Percentiles rank a stretch among this genome's conserved stretches.
Evolutionary conservation across 2,797 vertebrate species (phyloP).

Genomic region (Crocodylus rhombifer): DNA sequence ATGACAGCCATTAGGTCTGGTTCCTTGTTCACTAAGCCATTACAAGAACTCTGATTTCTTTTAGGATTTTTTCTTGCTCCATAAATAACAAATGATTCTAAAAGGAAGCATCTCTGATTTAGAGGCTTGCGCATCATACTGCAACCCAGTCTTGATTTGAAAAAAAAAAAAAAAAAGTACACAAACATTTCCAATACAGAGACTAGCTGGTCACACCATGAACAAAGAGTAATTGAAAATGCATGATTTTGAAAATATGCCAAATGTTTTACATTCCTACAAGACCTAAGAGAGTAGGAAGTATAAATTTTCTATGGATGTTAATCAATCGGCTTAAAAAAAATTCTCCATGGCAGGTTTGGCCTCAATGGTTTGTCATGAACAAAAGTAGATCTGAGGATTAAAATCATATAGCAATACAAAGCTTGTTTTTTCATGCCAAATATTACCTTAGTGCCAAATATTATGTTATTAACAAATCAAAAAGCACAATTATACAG

Average conservation of each 20-base stretch:
- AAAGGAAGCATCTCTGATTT: not conserved
- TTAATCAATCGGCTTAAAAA: not conserved
- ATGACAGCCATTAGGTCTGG: not conserved
- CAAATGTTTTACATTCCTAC: too few relatives aligned
- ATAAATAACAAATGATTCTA: not conserved
- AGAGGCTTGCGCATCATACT: not conserved
- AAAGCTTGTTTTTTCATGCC: not conserved
- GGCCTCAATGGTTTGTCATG: not conserved
- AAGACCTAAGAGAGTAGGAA: too few relatives aligned
- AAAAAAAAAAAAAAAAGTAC: too few relatives aligned
- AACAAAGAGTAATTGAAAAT: not conserved
- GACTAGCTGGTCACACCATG: too few relatives aligned
- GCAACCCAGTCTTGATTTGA: too few relatives aligned
- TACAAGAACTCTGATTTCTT: not conserved
- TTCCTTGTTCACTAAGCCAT: not conserved
- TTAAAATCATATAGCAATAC: not conserved
- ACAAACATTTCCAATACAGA: too few relatives aligned
- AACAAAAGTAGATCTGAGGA: not conserved
- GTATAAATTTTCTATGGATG: not conserved
- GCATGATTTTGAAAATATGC: not conserved
- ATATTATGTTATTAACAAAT: not conserved
- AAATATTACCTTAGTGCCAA: not conserved
- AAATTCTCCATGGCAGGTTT: not conserved
- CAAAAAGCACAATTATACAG: not conserved
- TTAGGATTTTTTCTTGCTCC: not conserved